Evolutionary conservation across 2,888 invertebrate species (phyloP).

Genomic region (Meandrusa payeni): DNA sequence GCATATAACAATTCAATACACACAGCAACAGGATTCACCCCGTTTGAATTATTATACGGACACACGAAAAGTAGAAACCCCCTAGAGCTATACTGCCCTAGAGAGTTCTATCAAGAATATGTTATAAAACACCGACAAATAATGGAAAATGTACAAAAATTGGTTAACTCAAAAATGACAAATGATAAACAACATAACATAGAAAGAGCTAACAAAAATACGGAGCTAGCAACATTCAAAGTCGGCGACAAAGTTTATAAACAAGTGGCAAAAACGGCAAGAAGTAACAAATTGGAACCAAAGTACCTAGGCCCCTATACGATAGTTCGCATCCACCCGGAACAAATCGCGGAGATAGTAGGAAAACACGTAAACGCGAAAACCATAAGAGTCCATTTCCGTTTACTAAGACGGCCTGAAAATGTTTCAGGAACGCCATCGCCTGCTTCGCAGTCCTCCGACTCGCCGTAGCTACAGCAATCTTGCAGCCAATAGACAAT

Average conservation of each 20-base stretch:
- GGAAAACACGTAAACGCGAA: too few species aligned
- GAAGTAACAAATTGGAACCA: conserved; percentile 31
- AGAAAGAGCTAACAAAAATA: conserved; percentile 25
- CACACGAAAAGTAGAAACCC: conserved; percentile 36
- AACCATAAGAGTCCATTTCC: too few species aligned
- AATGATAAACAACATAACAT: conserved; percentile 27
- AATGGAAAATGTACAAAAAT: conserved; percentile 31
- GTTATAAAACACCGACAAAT: conserved; percentile 80
- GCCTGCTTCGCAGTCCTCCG: conserved; percentile 27
- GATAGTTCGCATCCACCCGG: conserved; percentile 32
- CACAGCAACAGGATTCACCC: conserved; percentile 35
- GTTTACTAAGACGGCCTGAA: too few species aligned
- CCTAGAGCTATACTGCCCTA: conserved; percentile 36
- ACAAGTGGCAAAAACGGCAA: conserved; percentile 34
- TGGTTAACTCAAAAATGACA: conserved; percentile 23
- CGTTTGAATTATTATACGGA: conserved; percentile 34
- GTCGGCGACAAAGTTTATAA: conserved; percentile 33
- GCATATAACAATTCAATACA: conserved; percentile 37
- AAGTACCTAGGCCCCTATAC: conserved; percentile 31
- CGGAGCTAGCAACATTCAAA: conserved; percentile 29
- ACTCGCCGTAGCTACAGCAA: conserved; percentile 26
- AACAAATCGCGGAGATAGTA: conserved; percentile 35
- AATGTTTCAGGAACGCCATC: conserved; percentile 29
- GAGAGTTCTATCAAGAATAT: conserved; percentile 83
- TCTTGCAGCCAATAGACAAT: conserved; percentile 31